Evolutionary conservation across 1,140 invertebrate species (phyloP).

Genomic region (Drosophila trapezifrons): DNA sequence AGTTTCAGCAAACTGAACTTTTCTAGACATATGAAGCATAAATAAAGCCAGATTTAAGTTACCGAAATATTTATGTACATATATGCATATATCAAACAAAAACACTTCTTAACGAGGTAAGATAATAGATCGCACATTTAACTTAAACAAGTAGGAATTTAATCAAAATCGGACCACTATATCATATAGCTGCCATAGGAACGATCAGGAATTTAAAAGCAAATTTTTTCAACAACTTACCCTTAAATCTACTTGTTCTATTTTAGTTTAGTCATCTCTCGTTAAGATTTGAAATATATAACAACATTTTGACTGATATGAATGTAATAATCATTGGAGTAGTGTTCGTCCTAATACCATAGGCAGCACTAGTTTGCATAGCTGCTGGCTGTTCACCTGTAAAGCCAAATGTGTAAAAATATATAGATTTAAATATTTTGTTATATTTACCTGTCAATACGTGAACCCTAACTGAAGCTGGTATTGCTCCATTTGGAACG

Average conservation of each 20-base stretch:
- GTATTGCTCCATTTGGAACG: constrained; percentile 93
- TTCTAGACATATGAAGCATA: too few species aligned
- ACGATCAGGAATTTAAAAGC: too few species aligned
- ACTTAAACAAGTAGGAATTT: too few species aligned
- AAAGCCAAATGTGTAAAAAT: background rate
- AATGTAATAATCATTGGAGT: constrained; percentile 57
- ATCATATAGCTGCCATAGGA: too few species aligned
- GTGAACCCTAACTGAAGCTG: constrained; percentile 93
- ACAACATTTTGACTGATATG: constrained; percentile 80
- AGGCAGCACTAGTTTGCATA: constrained; percentile 92
- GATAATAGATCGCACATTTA: too few species aligned
- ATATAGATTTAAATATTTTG: background rate
- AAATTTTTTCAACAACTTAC: constrained; percentile 24
- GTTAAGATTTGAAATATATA: constrained; percentile 47
- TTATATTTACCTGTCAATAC: constrained; percentile 92
- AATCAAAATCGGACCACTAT: too few species aligned
- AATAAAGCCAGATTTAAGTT: too few species aligned
- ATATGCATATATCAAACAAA: too few species aligned
- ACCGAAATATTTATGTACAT: too few species aligned
- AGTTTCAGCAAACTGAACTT: too few species aligned
- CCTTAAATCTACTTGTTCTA: constrained; percentile 45
- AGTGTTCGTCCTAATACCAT: constrained; percentile 87
- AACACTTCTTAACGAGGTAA: too few species aligned
- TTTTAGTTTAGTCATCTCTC: constrained; percentile 72
- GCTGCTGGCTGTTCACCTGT: constrained; percentile 90